Percentiles rank a stretch among this genome's conserved stretches.
phyloP scores from a whole-genome alignment of 2,113 vertebrate species.

The Anhinga anhinga region DNA sequence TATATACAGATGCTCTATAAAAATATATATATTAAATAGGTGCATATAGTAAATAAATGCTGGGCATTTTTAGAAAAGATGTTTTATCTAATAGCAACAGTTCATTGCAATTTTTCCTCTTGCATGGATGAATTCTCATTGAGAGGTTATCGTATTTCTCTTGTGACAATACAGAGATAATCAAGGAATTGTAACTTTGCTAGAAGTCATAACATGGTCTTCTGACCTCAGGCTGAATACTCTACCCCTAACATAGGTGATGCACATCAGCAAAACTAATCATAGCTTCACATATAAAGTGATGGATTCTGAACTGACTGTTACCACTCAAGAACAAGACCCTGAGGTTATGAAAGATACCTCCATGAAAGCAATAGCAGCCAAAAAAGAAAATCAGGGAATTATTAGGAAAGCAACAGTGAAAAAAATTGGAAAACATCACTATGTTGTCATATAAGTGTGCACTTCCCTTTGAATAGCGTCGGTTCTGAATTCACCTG shows the following conservation, averaged over 20 bases:
- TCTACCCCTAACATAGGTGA: not conserved
- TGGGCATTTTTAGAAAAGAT: not conserved
- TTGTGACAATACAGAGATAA: not conserved
- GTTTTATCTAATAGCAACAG: not conserved
- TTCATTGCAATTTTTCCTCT: not conserved
- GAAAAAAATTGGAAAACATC: not conserved
- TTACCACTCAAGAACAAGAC: not conserved
- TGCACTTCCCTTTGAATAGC: not conserved
- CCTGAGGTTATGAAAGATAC: not conserved
- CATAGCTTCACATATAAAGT: not conserved
- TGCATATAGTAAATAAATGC: not conserved
- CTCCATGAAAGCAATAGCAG: not conserved
- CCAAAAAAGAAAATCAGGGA: not conserved
- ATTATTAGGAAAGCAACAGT: not conserved
- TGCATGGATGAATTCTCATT: not conserved
- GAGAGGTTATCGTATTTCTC: not conserved
- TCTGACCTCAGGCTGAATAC: not conserved
- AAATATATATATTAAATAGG: not conserved
- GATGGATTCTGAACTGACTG: not conserved
- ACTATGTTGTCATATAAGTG: rapidly evolving
- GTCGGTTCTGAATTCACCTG: not conserved
- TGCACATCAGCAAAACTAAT: not conserved
- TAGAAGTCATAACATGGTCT: not conserved
- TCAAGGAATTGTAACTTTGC: not conserved
- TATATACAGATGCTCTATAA: not conserved